phyloP scores from a whole-genome alignment of 2,113 vertebrate genomes.

The Brachyhypopomus occidentalis region DNA sequence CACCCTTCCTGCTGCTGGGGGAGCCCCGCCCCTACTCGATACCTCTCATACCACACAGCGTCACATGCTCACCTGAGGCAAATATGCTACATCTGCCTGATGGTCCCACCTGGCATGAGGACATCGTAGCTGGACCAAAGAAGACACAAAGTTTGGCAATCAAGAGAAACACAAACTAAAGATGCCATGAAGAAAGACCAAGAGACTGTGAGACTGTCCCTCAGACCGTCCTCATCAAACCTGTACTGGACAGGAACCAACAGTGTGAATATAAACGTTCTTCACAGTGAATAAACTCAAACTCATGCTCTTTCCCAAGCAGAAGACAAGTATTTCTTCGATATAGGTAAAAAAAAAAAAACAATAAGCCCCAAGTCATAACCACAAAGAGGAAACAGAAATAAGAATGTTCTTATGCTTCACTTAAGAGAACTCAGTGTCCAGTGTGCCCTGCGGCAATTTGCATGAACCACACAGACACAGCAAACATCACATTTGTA shows the following conservation, averaged over 20 bases:
- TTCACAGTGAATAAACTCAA: not conserved
- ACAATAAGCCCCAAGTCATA: not conserved
- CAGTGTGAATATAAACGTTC: not conserved
- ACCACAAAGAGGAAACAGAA: not conserved
- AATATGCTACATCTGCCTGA: not conserved
- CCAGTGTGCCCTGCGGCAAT: not conserved
- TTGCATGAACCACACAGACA: not conserved
- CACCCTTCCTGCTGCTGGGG: conserved; percentile 14
- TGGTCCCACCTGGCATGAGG: not conserved
- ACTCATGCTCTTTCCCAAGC: not conserved
- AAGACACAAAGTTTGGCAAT: not conserved
- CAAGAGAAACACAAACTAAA: too few relatives aligned
- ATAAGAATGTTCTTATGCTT: not conserved
- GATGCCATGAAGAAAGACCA: too few relatives aligned
- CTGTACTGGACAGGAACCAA: not conserved
- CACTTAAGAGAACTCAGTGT: not conserved
- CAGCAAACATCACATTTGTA: conserved; percentile 33
- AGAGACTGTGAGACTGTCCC: too few relatives aligned
- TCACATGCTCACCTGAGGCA: not conserved
- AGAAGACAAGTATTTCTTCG: not conserved
- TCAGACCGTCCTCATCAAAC: too few relatives aligned
- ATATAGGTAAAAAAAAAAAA: not conserved
- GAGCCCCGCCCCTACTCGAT: not conserved
- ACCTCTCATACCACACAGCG: not conserved
- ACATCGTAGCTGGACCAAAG: not conserved